These are phyloP conservation scores for Sitobion miscanthi DNA, from an alignment of 1,140 invertebrate species.

Conservation along the genomic window DNA sequence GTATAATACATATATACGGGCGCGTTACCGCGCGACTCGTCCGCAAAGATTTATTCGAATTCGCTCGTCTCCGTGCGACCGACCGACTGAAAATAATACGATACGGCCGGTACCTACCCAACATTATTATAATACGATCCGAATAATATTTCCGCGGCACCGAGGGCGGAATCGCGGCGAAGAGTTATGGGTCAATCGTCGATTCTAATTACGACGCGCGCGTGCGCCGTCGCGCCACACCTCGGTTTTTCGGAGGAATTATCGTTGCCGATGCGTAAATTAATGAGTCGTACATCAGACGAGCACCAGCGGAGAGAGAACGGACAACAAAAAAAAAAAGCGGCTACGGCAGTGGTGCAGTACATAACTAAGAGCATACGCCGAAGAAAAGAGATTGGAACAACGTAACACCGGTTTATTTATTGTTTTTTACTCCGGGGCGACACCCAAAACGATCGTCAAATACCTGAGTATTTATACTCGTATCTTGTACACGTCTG, in stretches of 20 bases:
- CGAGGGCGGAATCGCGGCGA: conserved; percentile 30
- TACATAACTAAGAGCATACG: not conserved
- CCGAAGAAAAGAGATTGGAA: conserved; percentile 31
- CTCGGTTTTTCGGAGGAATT: conserved; percentile 22
- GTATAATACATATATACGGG: not conserved
- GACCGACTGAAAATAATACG: not conserved
- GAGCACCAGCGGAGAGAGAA: too few species aligned
- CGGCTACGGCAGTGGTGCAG: not conserved
- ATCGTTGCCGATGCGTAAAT: conserved; percentile 44
- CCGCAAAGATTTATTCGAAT: conserved; percentile 14
- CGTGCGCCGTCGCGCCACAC: conserved; percentile 30
- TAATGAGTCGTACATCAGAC: conserved; percentile 42
- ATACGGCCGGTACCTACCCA: not conserved
- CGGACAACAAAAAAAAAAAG: not conserved
- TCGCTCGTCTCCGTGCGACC: not conserved
- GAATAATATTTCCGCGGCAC: conserved; percentile 38
- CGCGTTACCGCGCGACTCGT: not conserved
- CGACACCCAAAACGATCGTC: conserved; percentile 41
- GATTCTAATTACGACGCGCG: conserved; percentile 27
- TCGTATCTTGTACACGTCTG: not conserved
- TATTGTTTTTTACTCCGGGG: conserved; percentile 53
- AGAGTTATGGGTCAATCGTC: conserved; percentile 46
- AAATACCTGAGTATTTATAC: conserved; percentile 15
- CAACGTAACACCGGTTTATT: conserved; percentile 55
- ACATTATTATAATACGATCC: not conserved